Conservation (phyloP, 2,113 vertebrate species). For the Sitta europaea region DNA sequence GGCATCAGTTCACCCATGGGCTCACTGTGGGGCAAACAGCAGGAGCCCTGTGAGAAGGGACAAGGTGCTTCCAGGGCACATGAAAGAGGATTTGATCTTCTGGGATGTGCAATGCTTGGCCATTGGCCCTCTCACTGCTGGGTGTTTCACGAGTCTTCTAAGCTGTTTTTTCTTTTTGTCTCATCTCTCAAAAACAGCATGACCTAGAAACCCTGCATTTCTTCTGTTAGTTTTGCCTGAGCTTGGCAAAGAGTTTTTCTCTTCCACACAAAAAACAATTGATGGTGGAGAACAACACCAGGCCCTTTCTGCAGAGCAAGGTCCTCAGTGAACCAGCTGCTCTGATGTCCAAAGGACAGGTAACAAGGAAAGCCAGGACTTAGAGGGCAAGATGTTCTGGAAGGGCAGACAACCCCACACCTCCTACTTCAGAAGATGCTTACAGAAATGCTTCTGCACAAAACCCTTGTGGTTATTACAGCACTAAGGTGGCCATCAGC, state of each 20-base stretch:
- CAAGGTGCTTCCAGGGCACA: accelerated
- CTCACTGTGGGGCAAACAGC: not conserved
- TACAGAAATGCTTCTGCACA: not conserved
- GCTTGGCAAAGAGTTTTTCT: not conserved
- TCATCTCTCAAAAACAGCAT: not conserved
- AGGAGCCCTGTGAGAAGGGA: not conserved
- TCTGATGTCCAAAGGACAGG: not conserved
- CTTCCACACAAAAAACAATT: not conserved
- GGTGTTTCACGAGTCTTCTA: not conserved
- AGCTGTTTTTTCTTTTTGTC: not conserved
- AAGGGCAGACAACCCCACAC: not conserved
- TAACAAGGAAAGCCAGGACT: not conserved
- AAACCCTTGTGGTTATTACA: not conserved
- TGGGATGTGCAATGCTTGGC: not conserved
- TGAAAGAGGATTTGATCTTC: not conserved
- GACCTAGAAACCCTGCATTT: slow-evolving; percentile 9
- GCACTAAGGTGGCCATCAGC: not conserved
- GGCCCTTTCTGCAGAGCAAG: not conserved
- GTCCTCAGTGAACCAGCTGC: not conserved
- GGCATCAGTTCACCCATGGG: not conserved
- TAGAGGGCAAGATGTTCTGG: not conserved
- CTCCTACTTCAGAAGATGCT: accelerated
- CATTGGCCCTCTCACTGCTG: not conserved
- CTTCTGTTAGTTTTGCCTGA: not conserved
- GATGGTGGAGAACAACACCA: not conserved